Evolutionary conservation across 2,888 invertebrate species (phyloP), one percentile per base, ranked within the genome.

Genomic region (Dioctria linearis): DNA sequence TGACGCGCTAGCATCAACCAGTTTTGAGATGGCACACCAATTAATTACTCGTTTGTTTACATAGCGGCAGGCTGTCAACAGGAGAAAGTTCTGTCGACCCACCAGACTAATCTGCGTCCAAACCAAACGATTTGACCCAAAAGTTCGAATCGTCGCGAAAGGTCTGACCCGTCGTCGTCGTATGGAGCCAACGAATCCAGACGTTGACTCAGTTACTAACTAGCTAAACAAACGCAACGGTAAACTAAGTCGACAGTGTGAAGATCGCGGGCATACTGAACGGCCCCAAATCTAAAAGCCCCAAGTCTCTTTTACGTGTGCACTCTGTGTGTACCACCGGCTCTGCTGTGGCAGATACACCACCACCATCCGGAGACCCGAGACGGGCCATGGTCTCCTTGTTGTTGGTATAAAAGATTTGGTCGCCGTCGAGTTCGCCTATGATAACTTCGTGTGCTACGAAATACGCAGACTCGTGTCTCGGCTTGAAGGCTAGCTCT

Each of bases 21-120:
- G 57, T 73, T 73, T 39, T 59, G 6, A 73, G 59, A 73, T 57
- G 73, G 43, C n/a, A 73, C 25, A 25, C 73, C 57, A 73, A 73
- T 59, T 73, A 73, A 73, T 73, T 73, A 73, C 40, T 39, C 57
- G 57, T 73, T 73, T 73, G 73, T 73, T 73, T 73, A 73, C 73
- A 73, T 57, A 13, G 73, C 73, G 59, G 43, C 73, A 57, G 59
- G 39, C 59, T 59, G 73, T 59, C 73, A 73, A 13, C 73, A 59
- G 42, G 57, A 59, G 57, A 73, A 59, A 73, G 57, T 54, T 54
- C 59, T 11, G 43, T 42, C 69, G 73, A 73, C 59, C 54, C 54
- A 11, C 11, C 8, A 54, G 54, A 54, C 11, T n/a, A 54, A 54
- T 54, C 54, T 54, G 54, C 54, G 54, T 54, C 54, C 54, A 54